phyloP scores from a whole-genome alignment of 2,797 vertebrate genomes.

The Philypnodon macrostomus region DNA sequence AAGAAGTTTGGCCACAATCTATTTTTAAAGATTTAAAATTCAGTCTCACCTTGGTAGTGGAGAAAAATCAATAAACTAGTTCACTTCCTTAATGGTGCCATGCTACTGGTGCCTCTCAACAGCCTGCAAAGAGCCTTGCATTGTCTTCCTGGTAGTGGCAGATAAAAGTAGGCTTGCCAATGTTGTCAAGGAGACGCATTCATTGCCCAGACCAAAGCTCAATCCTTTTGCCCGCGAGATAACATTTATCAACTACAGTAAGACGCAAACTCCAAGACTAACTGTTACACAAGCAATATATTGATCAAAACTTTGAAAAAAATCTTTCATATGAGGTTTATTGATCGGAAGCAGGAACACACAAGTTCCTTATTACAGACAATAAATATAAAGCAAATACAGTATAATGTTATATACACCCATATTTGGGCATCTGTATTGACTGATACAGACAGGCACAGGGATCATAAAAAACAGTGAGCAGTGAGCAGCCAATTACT shows the following conservation, averaged over 20 bases:
- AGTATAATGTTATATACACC: background rate
- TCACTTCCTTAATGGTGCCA: conserved; percentile 21
- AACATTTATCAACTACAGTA: conserved; percentile 8
- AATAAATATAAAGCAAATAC: conserved; percentile 9
- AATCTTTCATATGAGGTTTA: conserved; percentile 41
- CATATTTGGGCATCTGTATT: conserved; percentile 1
- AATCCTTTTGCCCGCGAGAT: conserved; percentile 13
- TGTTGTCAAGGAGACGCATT: conserved; percentile 56
- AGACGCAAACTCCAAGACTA: background rate
- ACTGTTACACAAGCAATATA: conserved; percentile 5
- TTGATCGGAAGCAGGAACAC: conserved; percentile 11
- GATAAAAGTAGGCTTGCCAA: conserved; percentile 63
- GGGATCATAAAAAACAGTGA: conserved; percentile 5
- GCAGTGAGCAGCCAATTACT: no score
- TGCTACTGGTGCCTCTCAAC: conserved; percentile 32
- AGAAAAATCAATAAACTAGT: conserved; percentile 38
- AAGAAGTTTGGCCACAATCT: no score
- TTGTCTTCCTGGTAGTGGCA: conserved; percentile 41
- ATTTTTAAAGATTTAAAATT: conserved; percentile 11
- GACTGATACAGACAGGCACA: conserved; percentile 3
- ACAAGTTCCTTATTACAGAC: conserved; percentile 2
- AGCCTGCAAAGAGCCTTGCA: conserved; percentile 26
- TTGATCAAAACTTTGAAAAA: conserved; percentile 15
- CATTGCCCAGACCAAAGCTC: conserved; percentile 48
- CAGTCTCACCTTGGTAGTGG: conserved; percentile 51